A percentile compares a stretch with the other conserved stretches of the same genome.
These are phyloP conservation scores for Melanocharis versteri DNA, from an alignment of 2,113 vertebrate species.

Conservation along the genomic window DNA sequence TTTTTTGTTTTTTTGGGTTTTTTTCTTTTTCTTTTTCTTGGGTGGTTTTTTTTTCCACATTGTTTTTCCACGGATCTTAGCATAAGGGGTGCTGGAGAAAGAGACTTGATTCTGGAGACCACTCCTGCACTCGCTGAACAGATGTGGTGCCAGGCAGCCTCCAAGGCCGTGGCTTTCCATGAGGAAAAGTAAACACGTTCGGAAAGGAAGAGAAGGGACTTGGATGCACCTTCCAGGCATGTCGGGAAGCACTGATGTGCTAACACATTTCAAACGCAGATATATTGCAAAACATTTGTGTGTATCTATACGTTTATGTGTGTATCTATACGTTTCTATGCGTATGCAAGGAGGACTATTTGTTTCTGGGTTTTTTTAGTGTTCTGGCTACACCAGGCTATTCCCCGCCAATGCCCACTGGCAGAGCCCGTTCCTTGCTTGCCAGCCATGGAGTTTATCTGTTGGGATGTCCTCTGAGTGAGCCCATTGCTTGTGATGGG, in stretches of 20 bases:
- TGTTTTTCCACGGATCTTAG: neutral
- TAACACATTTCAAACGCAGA: neutral
- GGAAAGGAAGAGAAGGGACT: neutral
- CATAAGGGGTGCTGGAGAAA: neutral
- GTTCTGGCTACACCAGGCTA: neutral
- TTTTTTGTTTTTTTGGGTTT: neutral
- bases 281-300: neutral
- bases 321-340: neutral
- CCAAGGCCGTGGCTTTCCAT: neutral
- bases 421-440: neutral
- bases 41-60: neutral
- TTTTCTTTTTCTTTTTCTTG: neutral
- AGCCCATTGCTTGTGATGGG: neutral
- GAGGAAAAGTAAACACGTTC: neutral
- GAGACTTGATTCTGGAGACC: constrained; percentile 1
- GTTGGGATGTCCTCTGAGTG: neutral
- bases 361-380: neutral
- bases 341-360: neutral
- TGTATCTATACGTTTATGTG: neutral
- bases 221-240: neutral
- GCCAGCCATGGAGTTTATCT: neutral
- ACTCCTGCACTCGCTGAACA: neutral
- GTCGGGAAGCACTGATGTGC: neutral
- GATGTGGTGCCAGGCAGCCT: neutral
- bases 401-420: neutral